Percentiles rank a stretch among this genome's conserved stretches.
Evolutionary conservation across 2,888 invertebrate species (phyloP).

Genomic region (Adela reaumurella): DNA sequence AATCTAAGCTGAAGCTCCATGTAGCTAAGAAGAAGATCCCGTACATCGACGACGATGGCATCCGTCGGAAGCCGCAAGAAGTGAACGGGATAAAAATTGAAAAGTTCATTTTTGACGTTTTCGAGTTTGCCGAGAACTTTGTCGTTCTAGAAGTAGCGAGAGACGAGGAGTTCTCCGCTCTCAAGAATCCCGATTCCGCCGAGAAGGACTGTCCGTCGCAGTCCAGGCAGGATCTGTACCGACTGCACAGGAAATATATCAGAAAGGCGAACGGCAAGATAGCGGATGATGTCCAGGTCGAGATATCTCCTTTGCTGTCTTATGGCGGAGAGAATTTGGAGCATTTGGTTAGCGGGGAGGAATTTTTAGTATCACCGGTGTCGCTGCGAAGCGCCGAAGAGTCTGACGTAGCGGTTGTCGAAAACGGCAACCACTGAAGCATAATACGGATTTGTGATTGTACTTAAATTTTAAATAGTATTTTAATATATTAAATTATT

Average conservation of each 20-base stretch:
- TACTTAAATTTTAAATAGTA: no score
- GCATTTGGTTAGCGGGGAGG: constrained; percentile 61
- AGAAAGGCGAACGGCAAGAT: constrained; percentile 77
- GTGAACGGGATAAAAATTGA: constrained; percentile 98
- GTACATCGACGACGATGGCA: constrained; percentile 68
- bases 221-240: constrained; percentile 71
- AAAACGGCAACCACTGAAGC: background rate
- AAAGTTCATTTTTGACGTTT: constrained; percentile 99
- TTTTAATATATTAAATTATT: no score
- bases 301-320: constrained; percentile 87
- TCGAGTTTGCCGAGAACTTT: constrained; percentile 87
- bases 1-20: constrained; percentile 80
- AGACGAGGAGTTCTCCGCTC: constrained; percentile 92
- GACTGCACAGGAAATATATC: constrained; percentile 76
- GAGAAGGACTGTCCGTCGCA: constrained; percentile 91
- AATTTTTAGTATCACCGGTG: constrained; percentile 62
- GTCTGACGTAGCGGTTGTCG: constrained; percentile 15
- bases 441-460: background rate
- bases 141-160: constrained; percentile 90
- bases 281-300: constrained; percentile 65
- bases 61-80: constrained; percentile 68
- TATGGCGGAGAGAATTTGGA: constrained; percentile 87
- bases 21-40: constrained; percentile 98
- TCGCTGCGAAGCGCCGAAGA: constrained; percentile 51
- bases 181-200: constrained; percentile 88